Evolutionary conservation across 2,113 vertebrate species (phyloP), one percentile per base, ranked within the genome.

Genomic region (Callospermophilus lateralis): DNA sequence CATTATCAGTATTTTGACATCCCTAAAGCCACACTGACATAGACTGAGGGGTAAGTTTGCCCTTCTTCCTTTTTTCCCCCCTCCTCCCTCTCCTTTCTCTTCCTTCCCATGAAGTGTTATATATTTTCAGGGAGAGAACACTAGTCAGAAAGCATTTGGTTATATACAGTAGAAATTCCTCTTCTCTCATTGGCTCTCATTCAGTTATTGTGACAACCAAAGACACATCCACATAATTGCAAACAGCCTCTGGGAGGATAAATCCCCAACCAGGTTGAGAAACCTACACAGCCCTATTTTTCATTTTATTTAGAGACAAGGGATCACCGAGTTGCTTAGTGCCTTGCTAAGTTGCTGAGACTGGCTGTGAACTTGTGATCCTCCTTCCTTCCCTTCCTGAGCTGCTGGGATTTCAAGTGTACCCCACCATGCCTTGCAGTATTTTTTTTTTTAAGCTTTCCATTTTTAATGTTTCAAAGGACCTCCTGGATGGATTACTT

Each of bases 401-500:
- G 15, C 51, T 15, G 15, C 51, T 53, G 13, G 51, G 16, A 53
- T 53, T 53, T 15, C 51, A 53, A 16, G 51, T 16, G 15, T 53
- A 15, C 16, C 13, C 12, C 51, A 53, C 51, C 3, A 3, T 15
- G 15, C 51, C 51, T 53, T 3, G 51, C 51, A 53, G 51, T 53
- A 53, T 17, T 53, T 78, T 81, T 78, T 81, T 63, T 86, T 84
- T 78, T 73, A 84, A 88, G 32, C 1, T 22, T 88, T 84, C 12
- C 22, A 30, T 72, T 19, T 68, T 74, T 70, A 96, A 68, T 68
- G 19, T 84, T 91, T 67, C 48, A 86, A 58, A 76, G 26, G 16
- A 0, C 22, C 77, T 86, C 63, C 51, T 53, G 28, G 3, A 32
- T 93, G 4, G 39, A 81, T 83, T 92, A 63, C 42, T 48, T 90